phyloP scores from a whole-genome alignment of 1,140 invertebrate genomes.

The Onthophagus taurus region DNA sequence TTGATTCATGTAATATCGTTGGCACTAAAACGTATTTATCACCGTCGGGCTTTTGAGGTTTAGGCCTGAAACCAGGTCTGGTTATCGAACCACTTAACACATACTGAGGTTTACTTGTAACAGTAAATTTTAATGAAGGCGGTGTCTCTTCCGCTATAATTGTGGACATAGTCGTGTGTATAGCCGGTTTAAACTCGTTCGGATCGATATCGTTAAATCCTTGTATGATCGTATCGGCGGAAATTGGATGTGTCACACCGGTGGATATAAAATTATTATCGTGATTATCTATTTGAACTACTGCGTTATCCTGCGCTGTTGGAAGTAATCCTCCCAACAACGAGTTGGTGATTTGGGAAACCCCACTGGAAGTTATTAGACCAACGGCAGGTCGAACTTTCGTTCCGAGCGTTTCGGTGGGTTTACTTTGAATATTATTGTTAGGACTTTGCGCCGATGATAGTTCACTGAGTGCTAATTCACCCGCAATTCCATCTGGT shows the following conservation, averaged over 20 bases:
- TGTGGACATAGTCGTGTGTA: constrained; percentile 25
- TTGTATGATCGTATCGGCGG: constrained; percentile 54
- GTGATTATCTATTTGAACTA: constrained; percentile 31
- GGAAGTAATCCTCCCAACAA: constrained; percentile 34
- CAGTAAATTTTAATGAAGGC: constrained; percentile 29
- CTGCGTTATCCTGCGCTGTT: constrained; percentile 30
- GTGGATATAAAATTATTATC: constrained; percentile 37
- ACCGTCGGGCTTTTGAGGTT: constrained; percentile 31
- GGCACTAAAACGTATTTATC: constrained; percentile 43
- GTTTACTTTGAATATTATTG: constrained; percentile 18
- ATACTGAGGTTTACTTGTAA: constrained; percentile 29
- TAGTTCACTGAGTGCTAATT: constrained; percentile 32
- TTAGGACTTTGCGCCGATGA: constrained; percentile 26
- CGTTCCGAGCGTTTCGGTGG: constrained; percentile 12
- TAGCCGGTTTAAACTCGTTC: constrained; percentile 46
- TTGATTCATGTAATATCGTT: constrained; percentile 41
- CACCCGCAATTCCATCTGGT: constrained; percentile 38
- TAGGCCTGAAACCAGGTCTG: constrained; percentile 30
- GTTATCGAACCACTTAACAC: constrained; percentile 24
- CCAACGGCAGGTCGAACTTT: constrained; percentile 18
- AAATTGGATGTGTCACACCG: constrained; percentile 45
- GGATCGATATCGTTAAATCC: constrained; percentile 53
- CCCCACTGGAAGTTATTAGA: constrained; percentile 32
- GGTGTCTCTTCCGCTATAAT: constrained; percentile 24
- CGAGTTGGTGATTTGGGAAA: constrained; percentile 44